Percentiles rank a stretch among this genome's conserved stretches.
These are phyloP conservation scores for Odontamblyopus lacepedii DNA, from an alignment of 2,797 vertebrate species.

Conservation along the genomic window DNA sequence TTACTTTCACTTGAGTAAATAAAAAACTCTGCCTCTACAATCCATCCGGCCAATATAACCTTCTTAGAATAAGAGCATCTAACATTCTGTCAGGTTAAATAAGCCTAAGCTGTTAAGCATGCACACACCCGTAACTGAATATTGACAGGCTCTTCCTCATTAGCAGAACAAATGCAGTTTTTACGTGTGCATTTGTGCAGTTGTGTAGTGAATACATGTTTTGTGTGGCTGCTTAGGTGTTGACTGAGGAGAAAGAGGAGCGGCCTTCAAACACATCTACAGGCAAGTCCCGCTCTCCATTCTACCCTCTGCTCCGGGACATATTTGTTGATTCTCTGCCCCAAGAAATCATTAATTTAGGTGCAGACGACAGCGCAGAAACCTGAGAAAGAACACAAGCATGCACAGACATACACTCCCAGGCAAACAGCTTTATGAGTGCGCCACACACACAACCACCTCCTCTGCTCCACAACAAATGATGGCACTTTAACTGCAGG, in stretches of 20 bases:
- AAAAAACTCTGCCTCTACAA: neutral
- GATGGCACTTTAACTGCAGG: slow-evolving; percentile 76
- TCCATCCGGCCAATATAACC: neutral
- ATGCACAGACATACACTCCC: slow-evolving; percentile 22
- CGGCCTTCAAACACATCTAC: slow-evolving; percentile 67
- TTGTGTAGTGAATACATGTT: slow-evolving; percentile 66
- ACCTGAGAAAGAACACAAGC: slow-evolving; percentile 64
- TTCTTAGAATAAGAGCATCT: neutral
- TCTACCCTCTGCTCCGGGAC: slow-evolving; percentile 54
- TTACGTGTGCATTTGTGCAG: slow-evolving; percentile 33
- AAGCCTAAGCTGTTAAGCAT: slow-evolving; percentile 56
- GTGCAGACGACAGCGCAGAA: slow-evolving; percentile 68
- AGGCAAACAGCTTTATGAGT: slow-evolving; percentile 19
- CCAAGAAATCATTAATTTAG: slow-evolving; percentile 77
- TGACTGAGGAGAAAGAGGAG: slow-evolving; percentile 78
- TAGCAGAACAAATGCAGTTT: slow-evolving; percentile 42
- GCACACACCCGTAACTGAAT: slow-evolving; percentile 48
- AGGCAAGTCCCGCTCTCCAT: slow-evolving; percentile 65
- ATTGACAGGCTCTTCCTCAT: slow-evolving; percentile 54
- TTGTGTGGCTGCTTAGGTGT: slow-evolving; percentile 71
- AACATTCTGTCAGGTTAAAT: slow-evolving; percentile 49
- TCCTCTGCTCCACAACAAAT: slow-evolving; percentile 75
- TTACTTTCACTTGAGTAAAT: too few relatives aligned
- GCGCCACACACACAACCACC: slow-evolving; percentile 31
- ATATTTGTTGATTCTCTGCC: slow-evolving; percentile 78